Conservation (phyloP, 2,113 vertebrate genomes). For the Pelvicachromis taeniatus region DNA sequence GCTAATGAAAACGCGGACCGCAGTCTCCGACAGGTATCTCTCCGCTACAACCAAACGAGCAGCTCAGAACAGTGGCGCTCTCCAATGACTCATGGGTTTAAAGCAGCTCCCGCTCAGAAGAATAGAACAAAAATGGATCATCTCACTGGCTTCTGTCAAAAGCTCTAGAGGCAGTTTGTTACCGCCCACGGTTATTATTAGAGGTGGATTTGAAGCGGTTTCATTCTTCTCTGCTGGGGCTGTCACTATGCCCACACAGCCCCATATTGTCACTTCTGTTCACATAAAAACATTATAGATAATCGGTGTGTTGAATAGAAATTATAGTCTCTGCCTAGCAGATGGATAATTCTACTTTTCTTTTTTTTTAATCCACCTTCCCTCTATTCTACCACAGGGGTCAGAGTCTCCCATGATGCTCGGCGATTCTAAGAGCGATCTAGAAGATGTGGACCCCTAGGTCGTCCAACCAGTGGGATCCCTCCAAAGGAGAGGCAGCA, state of each 20-base stretch:
- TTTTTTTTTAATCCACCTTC: background rate
- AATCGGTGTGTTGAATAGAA: background rate
- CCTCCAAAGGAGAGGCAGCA: slow-evolving; percentile 51
- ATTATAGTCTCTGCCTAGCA: background rate
- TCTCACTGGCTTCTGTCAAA: slow-evolving; percentile 2
- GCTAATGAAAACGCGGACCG: slow-evolving; percentile 91
- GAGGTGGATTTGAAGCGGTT: background rate
- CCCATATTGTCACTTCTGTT: background rate
- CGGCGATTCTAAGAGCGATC: slow-evolving; percentile 92
- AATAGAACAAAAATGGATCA: slow-evolving; percentile 14
- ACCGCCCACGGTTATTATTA: slow-evolving; percentile 29
- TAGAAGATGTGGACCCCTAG: slow-evolving; percentile 95
- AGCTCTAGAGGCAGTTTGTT: slow-evolving; percentile 23
- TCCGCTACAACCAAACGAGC: background rate
- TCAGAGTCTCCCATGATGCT: slow-evolving; percentile 98
- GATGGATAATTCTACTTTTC: background rate
- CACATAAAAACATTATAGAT: background rate
- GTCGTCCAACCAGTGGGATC: slow-evolving; percentile 27
- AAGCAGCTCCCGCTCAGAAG: background rate
- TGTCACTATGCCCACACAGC: slow-evolving; percentile 12
- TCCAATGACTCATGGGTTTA: background rate
- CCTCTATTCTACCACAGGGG: slow-evolving; percentile 71
- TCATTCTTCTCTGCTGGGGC: slow-evolving; percentile 22
- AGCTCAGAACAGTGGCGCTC: background rate
- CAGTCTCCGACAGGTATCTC: slow-evolving; percentile 87